Base-by-base conservation (phyloP, 2,797 vertebrate genomes). In the Eulemur mongoz region DNA sequence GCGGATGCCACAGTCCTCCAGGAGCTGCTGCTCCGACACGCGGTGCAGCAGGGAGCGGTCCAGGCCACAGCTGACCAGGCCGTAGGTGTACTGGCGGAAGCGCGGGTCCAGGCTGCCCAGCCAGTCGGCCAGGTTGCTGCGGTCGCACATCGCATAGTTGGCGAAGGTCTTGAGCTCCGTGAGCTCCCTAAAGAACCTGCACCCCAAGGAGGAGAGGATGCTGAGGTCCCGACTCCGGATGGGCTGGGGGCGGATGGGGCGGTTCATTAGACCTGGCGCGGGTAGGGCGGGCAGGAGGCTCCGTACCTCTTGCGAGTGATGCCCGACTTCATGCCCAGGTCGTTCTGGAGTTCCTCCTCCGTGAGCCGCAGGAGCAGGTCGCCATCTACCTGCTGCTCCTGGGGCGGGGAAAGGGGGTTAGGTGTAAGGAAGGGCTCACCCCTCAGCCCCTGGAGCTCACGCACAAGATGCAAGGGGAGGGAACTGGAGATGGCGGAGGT, bases 71-170 rank as follows among this genome's bases (percentile, higher is more conserved):
- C 99, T 99, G 79, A 99, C 99, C 97, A 99, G 98, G 95, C 99
- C 99, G 0, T 99, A 99, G 1, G 99, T 99, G 98, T 99, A 99
- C 98, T 99, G 99, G 20, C 99, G 99, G 92, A 99, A 99, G 63
- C 98, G 99, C 59, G 99, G 99, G 97, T 99, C 99, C 76, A 99
- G 98, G 69, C 98, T 91, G 0, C 98, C 99, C 93, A 99, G 98
- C 99, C 99, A 99, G 98, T 99, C 99, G 0, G 99, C 99, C 98
- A 99, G 98, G 98, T 99, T 99, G 98, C 99, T 99, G 84, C 99
- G 99, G 98, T 99, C 99, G 0, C 99, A 99, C 0, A 99, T 99
- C 48, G 99, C 99, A 92, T 99, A 99, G 98, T 99, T 99, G 84
- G 99, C 99, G 0, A 99, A 99, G 0, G 99, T 99, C 98, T 99